Base-by-base conservation (phyloP, 2,113 vertebrate genomes). In the Mobula birostris region DNA sequence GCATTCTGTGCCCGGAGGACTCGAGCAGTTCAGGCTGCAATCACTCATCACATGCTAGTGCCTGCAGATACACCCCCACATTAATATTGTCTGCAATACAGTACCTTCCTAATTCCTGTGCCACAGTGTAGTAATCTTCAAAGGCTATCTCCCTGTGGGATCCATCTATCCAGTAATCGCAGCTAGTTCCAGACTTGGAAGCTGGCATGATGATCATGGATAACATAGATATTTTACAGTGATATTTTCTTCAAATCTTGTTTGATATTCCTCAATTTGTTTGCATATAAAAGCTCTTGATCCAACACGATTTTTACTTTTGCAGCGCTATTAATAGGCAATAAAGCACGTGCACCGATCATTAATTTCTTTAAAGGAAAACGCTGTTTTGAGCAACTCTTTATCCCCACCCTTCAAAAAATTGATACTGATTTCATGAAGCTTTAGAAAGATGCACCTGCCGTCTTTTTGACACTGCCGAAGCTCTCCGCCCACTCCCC, bases 151-250 rank as follows among this genome's bases (percentile, higher is more conserved):
- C 91, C 40, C 91, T 93, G 91, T 93, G 91, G 11, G 91, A 93
- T 76, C 91, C 91, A 93, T 93, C 91, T 27, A 93, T 93, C 91
- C 91, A 93, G n/a, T 93, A 93, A 93, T 74, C 70, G 91, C 40
- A 93, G 91, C 70, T 93, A 14, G 91, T 29, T 74, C 91, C 91
- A 93, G 91, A 93, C 32, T 40, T 93, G 91, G 91, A 93, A 24
- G 91, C 91, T 93, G 91, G 91, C 91, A 93, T 93, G 91, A 93
- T 93, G 70, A 93, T 74, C 91, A 93, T 70, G 36, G 90, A 93
- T 48, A 74, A 70, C 68, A 93, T 93, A 48, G 66, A 74, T 93
- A 93, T 93, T 72, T 24, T 48, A 70, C n/a, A 27, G 32, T 72
- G 68, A 9, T 93, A 74, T 72, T 93, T 72, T 74, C 66, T 48